Evolutionary conservation across 2,113 vertebrate species (phyloP).

Genomic region (Galbula dea): DNA sequence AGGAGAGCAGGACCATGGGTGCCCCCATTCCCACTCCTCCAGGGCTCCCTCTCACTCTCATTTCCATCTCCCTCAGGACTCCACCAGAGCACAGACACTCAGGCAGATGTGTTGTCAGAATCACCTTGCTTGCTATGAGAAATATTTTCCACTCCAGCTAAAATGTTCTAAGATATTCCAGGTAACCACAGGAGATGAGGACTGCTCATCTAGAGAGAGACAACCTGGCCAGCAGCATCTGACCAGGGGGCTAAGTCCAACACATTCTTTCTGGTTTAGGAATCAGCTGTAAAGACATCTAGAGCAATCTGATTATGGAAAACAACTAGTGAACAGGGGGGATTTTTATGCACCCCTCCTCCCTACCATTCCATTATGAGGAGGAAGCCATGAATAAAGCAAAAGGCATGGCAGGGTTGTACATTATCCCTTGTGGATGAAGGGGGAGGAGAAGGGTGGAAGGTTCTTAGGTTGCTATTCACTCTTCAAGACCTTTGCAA

Average conservation of each 20-base stretch:
- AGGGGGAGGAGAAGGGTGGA: background rate
- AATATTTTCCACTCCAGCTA: background rate
- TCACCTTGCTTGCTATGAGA: background rate
- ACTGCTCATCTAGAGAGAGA: background rate
- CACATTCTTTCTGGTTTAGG: background rate
- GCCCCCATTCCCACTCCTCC: background rate
- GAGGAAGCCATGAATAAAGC: background rate
- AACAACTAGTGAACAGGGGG: background rate
- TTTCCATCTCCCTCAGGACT: background rate
- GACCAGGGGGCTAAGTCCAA: fast-evolving
- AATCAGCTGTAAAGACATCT: background rate
- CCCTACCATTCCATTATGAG: background rate
- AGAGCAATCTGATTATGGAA: background rate
- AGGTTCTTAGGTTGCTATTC: background rate
- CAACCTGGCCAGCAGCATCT: background rate
- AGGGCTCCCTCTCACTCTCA: background rate
- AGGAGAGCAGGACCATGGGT: background rate
- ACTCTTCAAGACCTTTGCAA: background rate
- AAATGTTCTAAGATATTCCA: background rate
- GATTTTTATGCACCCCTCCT: background rate
- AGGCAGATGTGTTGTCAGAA: background rate
- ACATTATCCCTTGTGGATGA: background rate
- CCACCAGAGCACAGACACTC: background rate
- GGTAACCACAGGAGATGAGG: background rate
- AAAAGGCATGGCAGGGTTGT: background rate